These are phyloP conservation scores for Mythimna pallens DNA, from an alignment of 2,888 invertebrate species.

Conservation along the genomic window DNA sequence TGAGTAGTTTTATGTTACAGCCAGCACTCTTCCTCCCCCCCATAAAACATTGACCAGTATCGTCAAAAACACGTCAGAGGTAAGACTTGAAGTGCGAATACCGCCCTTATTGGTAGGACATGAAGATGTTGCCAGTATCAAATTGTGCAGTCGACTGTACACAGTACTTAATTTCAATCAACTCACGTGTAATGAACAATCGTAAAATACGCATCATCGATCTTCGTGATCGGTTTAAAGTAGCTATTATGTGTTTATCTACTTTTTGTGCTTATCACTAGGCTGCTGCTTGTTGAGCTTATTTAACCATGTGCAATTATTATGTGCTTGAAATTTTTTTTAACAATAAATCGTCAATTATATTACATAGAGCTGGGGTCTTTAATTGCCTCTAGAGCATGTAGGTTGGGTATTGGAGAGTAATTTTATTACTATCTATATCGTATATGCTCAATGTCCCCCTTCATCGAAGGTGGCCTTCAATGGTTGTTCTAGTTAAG, in stretches of 20 bases:
- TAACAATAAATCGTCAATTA: slow-evolving; percentile 32
- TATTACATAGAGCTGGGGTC: neutral
- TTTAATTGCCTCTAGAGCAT: neutral
- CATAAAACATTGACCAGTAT: slow-evolving; percentile 10
- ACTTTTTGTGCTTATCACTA: slow-evolving; percentile 24
- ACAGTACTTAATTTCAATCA: slow-evolving; percentile 49
- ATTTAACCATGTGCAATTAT: slow-evolving; percentile 14
- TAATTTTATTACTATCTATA: slow-evolving; percentile 15
- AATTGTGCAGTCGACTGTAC: slow-evolving; percentile 1
- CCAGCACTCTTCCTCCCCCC: slow-evolving; percentile 8
- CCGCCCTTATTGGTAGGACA: neutral
- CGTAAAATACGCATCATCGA: slow-evolving; percentile 65
- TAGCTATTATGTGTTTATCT: slow-evolving; percentile 53
- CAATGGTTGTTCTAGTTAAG: neutral
- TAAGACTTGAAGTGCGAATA: neutral
- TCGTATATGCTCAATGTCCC: neutral
- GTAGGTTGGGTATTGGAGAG: neutral
- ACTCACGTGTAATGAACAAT: slow-evolving; percentile 57
- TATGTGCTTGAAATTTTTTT: slow-evolving; percentile 25
- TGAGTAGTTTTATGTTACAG: slow-evolving; percentile 3
- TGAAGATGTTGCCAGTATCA: neutral
- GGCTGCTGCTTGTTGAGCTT: neutral
- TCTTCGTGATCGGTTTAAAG: slow-evolving; percentile 53
- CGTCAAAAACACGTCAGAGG: neutral
- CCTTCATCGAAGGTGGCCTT: neutral